Base-by-base conservation (phyloP, 2,113 vertebrate genomes). In the Callipepla squamata region DNA sequence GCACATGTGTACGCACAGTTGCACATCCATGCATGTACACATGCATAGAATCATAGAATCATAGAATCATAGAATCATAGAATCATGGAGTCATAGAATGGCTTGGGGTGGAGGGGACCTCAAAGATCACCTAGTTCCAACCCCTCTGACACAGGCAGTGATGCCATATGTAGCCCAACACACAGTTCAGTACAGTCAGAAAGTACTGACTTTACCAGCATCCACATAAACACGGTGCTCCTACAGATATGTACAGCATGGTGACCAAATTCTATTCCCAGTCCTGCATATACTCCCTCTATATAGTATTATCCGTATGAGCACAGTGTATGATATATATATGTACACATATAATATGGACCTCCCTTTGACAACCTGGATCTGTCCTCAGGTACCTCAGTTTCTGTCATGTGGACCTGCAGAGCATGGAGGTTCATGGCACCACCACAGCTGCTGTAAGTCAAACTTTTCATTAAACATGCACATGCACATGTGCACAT, bases 401-500 rank as follows among this genome's bases (percentile, higher is more conserved):
- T 55, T 69, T 81, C 23, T 69, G 45, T 45, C 50, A 47, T 21
- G 17, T 74, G 50, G 34, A 45, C 26, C 55, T 78, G 4, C 21
- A 13, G 53, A 78, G 38, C 12, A 6, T 28, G n/a, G 68, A 83
- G 20, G 42, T 62, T 79, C 42, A 4, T 15, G 23, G 66, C 21
- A 23, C 17, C 36, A 2, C 30, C 67, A 51, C 48, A 11, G 18
- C 10, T 88, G 45, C 66, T 45, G 14, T 44, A 48, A 28, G 45
- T 76, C 62, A 83, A 65, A 53, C 32, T 32, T 67, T 15, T 68
- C 20, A 8, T 26, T 74, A 68, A 81, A 34, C 32, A 42, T 23
- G 21, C 20, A 28, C 19, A 23, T 2, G 5, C 34, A 16, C 10
- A 5, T 2, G 1, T 2, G 1, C 30, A 3, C 32, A 30, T 34